These are phyloP conservation scores for Entomobrya multifasciata DNA, from an alignment of 2,888 invertebrate genomes.

Conservation along the genomic window DNA sequence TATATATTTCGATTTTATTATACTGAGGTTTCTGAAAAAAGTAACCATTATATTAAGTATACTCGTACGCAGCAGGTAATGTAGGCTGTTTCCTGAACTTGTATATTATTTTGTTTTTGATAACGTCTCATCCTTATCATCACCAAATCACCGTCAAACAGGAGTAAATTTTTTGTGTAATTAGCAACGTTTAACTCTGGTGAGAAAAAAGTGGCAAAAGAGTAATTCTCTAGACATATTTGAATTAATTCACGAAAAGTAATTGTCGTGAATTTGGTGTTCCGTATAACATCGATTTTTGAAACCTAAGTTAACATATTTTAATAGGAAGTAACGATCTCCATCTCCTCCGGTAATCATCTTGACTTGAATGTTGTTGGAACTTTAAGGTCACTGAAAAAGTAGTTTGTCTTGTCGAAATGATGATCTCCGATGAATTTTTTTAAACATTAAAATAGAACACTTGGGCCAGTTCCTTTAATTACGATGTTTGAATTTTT, in stretches of 20 bases:
- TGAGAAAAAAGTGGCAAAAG: conserved; percentile 8
- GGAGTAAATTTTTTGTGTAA: background rate
- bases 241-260: conserved; percentile 9
- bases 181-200: conserved; percentile 16
- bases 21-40: conserved; percentile 58
- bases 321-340: conserved; percentile 7
- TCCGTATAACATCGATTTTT: background rate
- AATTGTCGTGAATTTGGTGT: too few relatives aligned
- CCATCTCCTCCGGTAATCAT: background rate
- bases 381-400: too few relatives aligned
- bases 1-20: conserved; percentile 66
- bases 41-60: conserved; percentile 62
- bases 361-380: too few relatives aligned
- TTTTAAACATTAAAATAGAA: too few relatives aligned
- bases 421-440: too few relatives aligned
- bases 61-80: conserved; percentile 64
- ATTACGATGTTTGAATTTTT: too few relatives aligned
- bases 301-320: background rate
- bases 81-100: conserved; percentile 30
- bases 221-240: conserved; percentile 3
- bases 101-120: conserved; percentile 46
- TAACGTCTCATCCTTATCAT: conserved; percentile 19
- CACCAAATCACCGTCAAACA: background rate
- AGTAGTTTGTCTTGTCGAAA: too few relatives aligned
- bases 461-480: too few relatives aligned